These are phyloP conservation scores for Ischnura elegans DNA, from an alignment of 2,888 invertebrate species.

Conservation along the genomic window DNA sequence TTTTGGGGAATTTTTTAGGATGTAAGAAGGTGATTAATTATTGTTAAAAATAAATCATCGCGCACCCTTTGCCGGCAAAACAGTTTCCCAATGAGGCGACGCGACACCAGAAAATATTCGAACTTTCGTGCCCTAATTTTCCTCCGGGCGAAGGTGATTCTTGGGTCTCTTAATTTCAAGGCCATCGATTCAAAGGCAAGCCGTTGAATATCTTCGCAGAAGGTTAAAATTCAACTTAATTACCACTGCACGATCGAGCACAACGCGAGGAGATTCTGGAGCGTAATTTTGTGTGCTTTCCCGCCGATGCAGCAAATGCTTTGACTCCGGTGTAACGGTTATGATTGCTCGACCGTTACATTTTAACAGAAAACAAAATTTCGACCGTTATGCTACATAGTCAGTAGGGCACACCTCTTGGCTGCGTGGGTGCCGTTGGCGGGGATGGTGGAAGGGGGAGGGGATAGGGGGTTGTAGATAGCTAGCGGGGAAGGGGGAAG, in stretches of 20 bases:
- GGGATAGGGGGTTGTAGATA: no score
- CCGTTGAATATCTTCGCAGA: background rate
- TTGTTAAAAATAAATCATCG: no score
- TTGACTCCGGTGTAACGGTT: background rate
- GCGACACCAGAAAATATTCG: no score
- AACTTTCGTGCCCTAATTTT: no score
- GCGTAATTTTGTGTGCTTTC: background rate
- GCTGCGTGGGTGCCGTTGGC: background rate
- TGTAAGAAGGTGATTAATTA: no score
- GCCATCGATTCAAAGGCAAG: background rate
- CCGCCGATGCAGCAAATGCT: background rate
- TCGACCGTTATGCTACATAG: background rate
- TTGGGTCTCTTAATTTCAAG: background rate
- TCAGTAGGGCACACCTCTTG: background rate
- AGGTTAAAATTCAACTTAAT: no score
- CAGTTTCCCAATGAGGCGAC: no score
- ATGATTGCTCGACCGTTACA: background rate
- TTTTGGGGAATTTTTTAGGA: no score
- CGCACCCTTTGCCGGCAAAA: no score
- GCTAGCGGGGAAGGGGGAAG: no score
- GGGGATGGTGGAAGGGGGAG: background rate
- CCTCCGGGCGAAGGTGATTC: no score
- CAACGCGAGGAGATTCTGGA: background rate
- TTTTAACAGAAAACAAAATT: constrained; percentile 14
- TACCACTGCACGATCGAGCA: background rate